These are phyloP conservation scores for Podarcis lilfordi DNA, from an alignment of 2,797 vertebrate genomes.

Conservation along the genomic window DNA sequence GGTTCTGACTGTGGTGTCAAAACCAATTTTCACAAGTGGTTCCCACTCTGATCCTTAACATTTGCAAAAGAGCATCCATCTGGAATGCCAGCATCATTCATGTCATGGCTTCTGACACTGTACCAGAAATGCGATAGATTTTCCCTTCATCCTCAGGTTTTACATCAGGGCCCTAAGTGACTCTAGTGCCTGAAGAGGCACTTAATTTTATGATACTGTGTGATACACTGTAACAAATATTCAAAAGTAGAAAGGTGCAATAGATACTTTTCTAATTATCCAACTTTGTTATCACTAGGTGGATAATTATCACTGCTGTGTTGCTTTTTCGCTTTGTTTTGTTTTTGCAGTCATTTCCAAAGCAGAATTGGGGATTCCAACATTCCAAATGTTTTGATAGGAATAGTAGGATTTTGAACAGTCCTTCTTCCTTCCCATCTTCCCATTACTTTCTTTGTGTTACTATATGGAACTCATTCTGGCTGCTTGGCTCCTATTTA, in stretches of 20 bases:
- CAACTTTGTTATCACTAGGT: background rate
- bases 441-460: background rate
- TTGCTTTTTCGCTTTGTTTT: background rate
- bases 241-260: background rate
- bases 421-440: background rate
- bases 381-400: background rate
- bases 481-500: background rate
- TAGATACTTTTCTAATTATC: background rate
- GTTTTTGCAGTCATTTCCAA: background rate
- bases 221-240: background rate
- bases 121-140: background rate
- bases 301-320: too few species aligned
- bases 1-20: background rate
- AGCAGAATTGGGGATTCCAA: background rate
- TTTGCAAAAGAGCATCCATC: constrained; percentile 1
- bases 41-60: background rate
- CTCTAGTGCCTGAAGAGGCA: background rate
- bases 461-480: background rate
- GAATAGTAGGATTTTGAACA: background rate
- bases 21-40: background rate
- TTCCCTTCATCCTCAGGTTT: background rate
- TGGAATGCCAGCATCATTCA: background rate
- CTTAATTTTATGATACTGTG: background rate
- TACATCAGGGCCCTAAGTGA: background rate
- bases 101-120: background rate